A percentile compares a stretch with the other conserved stretches of the same genome.
Conservation (phyloP, 2,797 vertebrate species). For the Yasuhikotakia modesta region DNA sequence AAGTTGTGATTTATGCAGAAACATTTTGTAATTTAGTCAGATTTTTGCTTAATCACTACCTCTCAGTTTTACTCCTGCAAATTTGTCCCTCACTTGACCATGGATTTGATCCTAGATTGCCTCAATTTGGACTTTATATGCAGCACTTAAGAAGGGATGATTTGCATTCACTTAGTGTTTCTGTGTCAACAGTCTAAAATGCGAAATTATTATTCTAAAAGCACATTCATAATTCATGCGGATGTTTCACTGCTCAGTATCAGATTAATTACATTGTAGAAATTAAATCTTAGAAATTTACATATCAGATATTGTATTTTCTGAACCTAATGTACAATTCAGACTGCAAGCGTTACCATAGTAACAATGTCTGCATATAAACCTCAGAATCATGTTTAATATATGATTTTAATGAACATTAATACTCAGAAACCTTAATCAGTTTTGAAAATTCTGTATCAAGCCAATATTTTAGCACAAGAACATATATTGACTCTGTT, state of each 20-base stretch:
- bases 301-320: constrained; percentile 62
- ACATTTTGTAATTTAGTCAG: background rate
- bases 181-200: constrained; percentile 46
- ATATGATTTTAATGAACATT: constrained; percentile 54
- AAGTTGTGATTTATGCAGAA: background rate
- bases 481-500: background rate
- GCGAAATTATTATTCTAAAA: constrained; percentile 63
- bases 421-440: constrained; percentile 1
- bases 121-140: constrained; percentile 32
- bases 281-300: constrained; percentile 55
- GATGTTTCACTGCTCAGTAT: constrained; percentile 49
- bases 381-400: constrained; percentile 23
- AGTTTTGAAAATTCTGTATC: constrained; percentile 10
- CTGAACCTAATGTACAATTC: constrained; percentile 65
- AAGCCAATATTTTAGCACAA: constrained; percentile 3
- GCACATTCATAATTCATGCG: constrained; percentile 66
- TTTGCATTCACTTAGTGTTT: constrained; percentile 58
- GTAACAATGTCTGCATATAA: constrained; percentile 43
- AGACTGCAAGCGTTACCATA: constrained; percentile 42
- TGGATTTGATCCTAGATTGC: constrained; percentile 7
- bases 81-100: constrained; percentile 12
- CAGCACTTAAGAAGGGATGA: constrained; percentile 40
- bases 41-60: constrained; percentile 42
- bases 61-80: constrained; percentile 21
- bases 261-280: constrained; percentile 65